A percentile compares a stretch with the other conserved stretches of the same genome.
Evolutionary conservation across 2,113 vertebrate genomes (phyloP).

Genomic region (Sula dactylatra): DNA sequence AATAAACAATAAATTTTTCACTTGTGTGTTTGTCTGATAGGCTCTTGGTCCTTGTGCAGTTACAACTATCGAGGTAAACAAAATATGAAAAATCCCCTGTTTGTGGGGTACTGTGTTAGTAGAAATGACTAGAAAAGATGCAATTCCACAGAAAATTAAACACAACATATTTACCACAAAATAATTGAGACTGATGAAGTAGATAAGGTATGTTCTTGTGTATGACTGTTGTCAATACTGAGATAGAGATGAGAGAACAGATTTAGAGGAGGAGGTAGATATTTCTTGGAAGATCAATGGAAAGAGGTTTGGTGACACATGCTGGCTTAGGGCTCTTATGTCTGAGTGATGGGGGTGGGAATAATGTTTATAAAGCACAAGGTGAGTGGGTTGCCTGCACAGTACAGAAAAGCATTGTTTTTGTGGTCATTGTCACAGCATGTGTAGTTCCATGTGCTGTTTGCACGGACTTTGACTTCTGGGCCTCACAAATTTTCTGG

Average conservation of each 20-base stretch:
- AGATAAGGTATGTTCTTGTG: not conserved
- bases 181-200: not conserved
- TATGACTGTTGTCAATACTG: not conserved
- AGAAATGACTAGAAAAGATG: not conserved
- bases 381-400: not conserved
- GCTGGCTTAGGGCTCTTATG: not conserved
- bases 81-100: not conserved
- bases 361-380: slow-evolving; percentile 5
- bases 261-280: slow-evolving; percentile 54
- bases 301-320: slow-evolving; percentile 9
- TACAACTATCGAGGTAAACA: not conserved
- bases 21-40: not conserved
- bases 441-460: not conserved
- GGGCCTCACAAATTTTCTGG: not conserved
- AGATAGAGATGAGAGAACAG: slow-evolving; percentile 13
- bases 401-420: not conserved
- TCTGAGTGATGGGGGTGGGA: not conserved
- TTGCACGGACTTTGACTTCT: not conserved
- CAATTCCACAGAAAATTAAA: not conserved
- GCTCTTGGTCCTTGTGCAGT: not conserved
- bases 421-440: not conserved
- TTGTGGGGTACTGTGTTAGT: not conserved
- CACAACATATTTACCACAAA: not conserved
- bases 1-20: not conserved
- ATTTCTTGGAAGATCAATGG: slow-evolving; percentile 34